phyloP scores from a whole-genome alignment of 2,797 vertebrate species.

The Eremophila alpestris region DNA sequence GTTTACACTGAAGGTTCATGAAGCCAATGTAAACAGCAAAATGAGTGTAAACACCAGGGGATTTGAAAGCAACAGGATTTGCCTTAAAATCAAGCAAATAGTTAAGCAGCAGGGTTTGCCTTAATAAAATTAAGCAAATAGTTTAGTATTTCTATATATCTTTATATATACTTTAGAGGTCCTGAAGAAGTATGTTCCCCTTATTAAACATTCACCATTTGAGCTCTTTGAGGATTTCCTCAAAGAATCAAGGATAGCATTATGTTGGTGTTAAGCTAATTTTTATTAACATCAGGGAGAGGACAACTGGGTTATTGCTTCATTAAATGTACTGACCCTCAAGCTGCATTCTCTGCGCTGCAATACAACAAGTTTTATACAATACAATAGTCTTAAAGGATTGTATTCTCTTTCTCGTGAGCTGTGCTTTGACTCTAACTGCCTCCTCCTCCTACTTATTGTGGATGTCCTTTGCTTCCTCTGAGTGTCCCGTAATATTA shows the following conservation, averaged over 20 bases:
- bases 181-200: not conserved
- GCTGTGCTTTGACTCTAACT: not conserved
- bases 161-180: not conserved
- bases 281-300: not conserved
- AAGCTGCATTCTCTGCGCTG: not conserved
- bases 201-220: not conserved
- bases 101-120: not conserved
- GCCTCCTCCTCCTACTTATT: not conserved
- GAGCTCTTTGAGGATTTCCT: not conserved
- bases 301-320: not conserved
- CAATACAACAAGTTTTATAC: not conserved
- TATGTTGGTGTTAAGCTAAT: not conserved
- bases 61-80: not conserved
- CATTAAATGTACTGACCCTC: not conserved
- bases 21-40: constrained; percentile 43
- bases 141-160: not conserved
- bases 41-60: not conserved
- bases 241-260: not conserved
- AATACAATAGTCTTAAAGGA: not conserved
- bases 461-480: not conserved
- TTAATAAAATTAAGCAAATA: constrained; percentile 9
- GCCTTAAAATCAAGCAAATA: not conserved
- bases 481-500: not conserved
- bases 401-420: not conserved
- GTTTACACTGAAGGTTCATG: not conserved